Evolutionary conservation across 2,113 vertebrate genomes (phyloP).

Genomic region (Varanus salvator): DNA sequence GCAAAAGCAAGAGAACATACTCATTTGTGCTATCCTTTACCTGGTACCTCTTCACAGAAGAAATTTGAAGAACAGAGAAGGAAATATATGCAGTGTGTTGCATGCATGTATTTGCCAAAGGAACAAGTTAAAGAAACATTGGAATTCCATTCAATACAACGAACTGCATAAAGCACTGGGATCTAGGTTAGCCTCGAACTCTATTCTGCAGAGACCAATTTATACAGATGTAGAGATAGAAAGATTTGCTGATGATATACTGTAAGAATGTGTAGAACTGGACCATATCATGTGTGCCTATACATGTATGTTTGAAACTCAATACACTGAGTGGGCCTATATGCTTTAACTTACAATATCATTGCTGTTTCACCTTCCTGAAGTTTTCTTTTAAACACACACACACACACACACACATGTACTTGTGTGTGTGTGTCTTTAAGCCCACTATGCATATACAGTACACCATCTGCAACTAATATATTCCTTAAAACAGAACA

Average conservation of each 20-base stretch:
- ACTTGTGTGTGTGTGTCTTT: too few species aligned
- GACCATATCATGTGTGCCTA: background rate
- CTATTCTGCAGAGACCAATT: background rate
- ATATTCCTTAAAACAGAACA: background rate
- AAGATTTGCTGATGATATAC: background rate
- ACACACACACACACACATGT: background rate
- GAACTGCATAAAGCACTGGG: background rate
- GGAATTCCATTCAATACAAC: background rate
- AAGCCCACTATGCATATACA: background rate
- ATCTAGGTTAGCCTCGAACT: background rate
- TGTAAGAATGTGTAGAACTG: background rate
- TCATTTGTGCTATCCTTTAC: background rate
- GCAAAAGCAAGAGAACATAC: background rate
- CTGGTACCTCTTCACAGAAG: background rate
- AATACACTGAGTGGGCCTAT: background rate
- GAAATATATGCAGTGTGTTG: background rate
- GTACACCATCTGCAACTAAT: slow-evolving; percentile 11
- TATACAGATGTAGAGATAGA: background rate
- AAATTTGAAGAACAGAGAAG: background rate
- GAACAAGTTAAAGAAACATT: background rate
- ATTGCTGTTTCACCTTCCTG: background rate
- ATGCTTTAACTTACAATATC: background rate
- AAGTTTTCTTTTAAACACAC: background rate
- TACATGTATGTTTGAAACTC: background rate
- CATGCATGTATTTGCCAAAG: background rate